Conservation (phyloP, 2,113 vertebrate species). For the Todiramphus saurophagus region DNA sequence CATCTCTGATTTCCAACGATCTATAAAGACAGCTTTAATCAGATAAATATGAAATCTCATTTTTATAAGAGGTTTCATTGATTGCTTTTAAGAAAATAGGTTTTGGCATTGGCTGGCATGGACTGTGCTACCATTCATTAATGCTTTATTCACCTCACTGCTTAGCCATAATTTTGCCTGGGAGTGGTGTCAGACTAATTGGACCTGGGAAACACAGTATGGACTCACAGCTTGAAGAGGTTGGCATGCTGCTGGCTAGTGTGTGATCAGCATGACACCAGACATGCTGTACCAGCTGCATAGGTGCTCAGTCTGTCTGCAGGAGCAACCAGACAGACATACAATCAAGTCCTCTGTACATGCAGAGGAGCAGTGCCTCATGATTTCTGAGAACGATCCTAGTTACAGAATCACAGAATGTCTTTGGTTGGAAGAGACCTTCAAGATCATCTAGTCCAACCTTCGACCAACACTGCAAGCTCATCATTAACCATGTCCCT, state of each 20-base stretch:
- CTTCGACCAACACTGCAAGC: too few species aligned
- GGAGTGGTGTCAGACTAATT: not conserved
- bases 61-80: conserved; percentile 59
- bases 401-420: too few species aligned
- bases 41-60: conserved; percentile 25
- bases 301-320: not conserved
- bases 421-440: too few species aligned
- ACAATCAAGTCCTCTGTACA: not conserved
- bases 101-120: conserved; percentile 6
- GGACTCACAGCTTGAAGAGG: not conserved
- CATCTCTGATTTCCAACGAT: not conserved
- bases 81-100: conserved; percentile 56
- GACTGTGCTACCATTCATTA: not conserved
- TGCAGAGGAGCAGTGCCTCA: not conserved
- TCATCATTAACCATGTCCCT: too few species aligned
- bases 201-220: not conserved
- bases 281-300: not conserved
- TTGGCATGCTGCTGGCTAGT: not conserved
- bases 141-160: not conserved
- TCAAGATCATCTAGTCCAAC: too few species aligned
- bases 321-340: not conserved
- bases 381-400: not conserved
- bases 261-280: not conserved
- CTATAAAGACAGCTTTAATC: conserved; percentile 34
- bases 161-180: not conserved